These are phyloP conservation scores for Alloscopus bannaensis DNA, from an alignment of 2,888 invertebrate genomes.

Conservation along the genomic window DNA sequence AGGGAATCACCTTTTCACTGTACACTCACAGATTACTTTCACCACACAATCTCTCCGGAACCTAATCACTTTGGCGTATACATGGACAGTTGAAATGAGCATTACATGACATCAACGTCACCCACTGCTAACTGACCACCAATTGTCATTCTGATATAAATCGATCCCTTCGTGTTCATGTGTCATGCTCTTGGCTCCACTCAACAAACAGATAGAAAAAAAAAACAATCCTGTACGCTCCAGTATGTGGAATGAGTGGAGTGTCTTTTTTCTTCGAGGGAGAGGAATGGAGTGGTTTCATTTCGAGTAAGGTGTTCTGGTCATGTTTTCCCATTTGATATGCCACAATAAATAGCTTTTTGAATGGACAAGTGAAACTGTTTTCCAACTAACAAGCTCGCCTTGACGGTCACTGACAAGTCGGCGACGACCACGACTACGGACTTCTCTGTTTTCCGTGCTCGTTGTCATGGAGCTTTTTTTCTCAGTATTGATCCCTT, in stretches of 20 bases:
- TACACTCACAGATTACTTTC: neutral
- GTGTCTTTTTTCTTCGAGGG: neutral
- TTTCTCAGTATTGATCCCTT: slow-evolving; percentile 39
- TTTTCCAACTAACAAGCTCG: neutral
- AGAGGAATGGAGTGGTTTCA: neutral
- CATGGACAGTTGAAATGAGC: neutral
- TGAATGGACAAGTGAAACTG: neutral
- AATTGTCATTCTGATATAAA: slow-evolving; percentile 25
- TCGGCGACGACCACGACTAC: slow-evolving; percentile 3
- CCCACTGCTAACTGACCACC: slow-evolving; percentile 19
- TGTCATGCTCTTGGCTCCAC: slow-evolving; percentile 31
- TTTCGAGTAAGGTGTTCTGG: neutral
- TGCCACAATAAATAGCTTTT: neutral
- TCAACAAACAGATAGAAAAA: slow-evolving; percentile 13
- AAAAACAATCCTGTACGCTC: slow-evolving; percentile 19
- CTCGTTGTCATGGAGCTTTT: slow-evolving; percentile 31
- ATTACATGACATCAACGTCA: neutral
- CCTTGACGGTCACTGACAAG: slow-evolving; percentile 19
- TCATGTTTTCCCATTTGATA: neutral
- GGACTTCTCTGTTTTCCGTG: slow-evolving; percentile 20
- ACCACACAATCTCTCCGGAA: neutral
- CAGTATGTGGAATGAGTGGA: neutral
- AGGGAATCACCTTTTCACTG: no score
- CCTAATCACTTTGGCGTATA: neutral
- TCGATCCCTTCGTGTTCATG: slow-evolving; percentile 14